Percentiles rank a stretch among this genome's conserved stretches.
Evolutionary conservation across 2,797 vertebrate genomes (phyloP).

Genomic region (Pseudocheirus occidentalis): DNA sequence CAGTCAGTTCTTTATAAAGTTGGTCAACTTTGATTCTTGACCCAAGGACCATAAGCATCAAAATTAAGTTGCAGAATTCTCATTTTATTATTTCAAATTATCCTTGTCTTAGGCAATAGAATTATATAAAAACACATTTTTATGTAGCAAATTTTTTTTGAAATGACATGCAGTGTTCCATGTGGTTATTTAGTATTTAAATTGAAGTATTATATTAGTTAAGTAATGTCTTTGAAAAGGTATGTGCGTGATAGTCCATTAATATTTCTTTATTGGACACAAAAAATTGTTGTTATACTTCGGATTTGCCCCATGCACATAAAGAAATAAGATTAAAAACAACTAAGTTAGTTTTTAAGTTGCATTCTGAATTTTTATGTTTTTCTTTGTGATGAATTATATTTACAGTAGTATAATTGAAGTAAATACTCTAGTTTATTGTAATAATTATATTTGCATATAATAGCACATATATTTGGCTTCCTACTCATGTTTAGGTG

Average conservation of each 20-base stretch:
- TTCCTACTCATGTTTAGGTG: background rate
- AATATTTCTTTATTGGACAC: constrained; percentile 38
- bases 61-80: constrained; percentile 42
- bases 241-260: constrained; percentile 20
- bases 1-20: constrained; percentile 40
- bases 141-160: constrained; percentile 37
- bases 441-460: constrained; percentile 25
- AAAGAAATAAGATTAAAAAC: constrained; percentile 50
- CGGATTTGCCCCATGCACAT: constrained; percentile 48
- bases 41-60: constrained; percentile 35
- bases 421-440: constrained; percentile 47
- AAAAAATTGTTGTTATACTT: constrained; percentile 60
- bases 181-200: constrained; percentile 52
- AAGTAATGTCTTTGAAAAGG: constrained; percentile 23
- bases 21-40: constrained; percentile 46
- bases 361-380: background rate
- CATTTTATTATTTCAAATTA: background rate
- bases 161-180: constrained; percentile 31
- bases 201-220: constrained; percentile 48
- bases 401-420: constrained; percentile 32
- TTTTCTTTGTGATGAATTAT: constrained; percentile 12
- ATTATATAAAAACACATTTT: constrained; percentile 4
- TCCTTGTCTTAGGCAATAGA: constrained; percentile 24
- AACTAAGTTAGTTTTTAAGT: constrained; percentile 17
- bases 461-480: constrained; percentile 22